Percentiles rank a stretch among this genome's conserved stretches.
Conservation (phyloP, 2,113 vertebrate genomes). For the Pterocles orientalis region DNA sequence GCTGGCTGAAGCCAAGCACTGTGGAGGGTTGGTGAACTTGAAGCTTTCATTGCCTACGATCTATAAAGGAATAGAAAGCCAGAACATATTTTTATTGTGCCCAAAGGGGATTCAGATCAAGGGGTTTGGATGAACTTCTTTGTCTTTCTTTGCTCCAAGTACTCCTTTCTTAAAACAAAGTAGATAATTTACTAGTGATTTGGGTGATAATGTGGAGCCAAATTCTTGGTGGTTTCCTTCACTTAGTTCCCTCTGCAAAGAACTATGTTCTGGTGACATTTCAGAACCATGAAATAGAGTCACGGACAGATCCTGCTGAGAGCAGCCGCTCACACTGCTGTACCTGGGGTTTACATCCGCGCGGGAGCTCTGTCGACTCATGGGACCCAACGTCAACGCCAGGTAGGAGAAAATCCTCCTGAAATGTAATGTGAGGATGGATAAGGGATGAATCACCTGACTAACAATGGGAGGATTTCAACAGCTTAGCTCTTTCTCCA, state of each 20-base stretch:
- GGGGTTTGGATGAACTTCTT: background rate
- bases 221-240: conserved; percentile 25
- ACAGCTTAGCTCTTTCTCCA: background rate
- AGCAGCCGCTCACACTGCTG: background rate
- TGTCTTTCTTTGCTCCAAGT: background rate
- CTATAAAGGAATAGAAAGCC: background rate
- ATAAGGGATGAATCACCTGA: background rate
- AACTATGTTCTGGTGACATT: background rate
- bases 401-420: background rate
- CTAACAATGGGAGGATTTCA: background rate
- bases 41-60: background rate
- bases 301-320: background rate
- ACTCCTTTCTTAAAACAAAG: background rate
- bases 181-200: background rate
- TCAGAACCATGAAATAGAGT: background rate
- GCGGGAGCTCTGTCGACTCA: background rate
- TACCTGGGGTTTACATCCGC: background rate
- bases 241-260: background rate
- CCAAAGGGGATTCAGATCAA: conserved; percentile 28
- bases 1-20: background rate
- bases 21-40: background rate
- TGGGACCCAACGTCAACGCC: accelerated
- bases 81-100: background rate
- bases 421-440: background rate
- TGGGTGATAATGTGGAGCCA: background rate